These are phyloP conservation scores for Aricia artaxerxes DNA, from an alignment of 2,888 invertebrate species.

Conservation along the genomic window DNA sequence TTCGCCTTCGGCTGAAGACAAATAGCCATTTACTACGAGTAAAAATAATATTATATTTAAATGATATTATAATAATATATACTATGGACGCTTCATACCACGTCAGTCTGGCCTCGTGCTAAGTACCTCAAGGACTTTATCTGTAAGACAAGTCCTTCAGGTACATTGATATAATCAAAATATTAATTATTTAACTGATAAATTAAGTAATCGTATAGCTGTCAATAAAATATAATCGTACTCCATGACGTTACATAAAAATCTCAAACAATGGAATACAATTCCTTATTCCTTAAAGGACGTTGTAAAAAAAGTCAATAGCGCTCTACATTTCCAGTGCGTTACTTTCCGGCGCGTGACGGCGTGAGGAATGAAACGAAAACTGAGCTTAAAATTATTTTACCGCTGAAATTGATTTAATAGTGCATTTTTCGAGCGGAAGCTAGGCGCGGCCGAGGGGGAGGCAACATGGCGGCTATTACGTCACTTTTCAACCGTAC, in stretches of 20 bases:
- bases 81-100: too few species aligned
- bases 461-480: slow-evolving; percentile 72
- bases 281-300: neutral
- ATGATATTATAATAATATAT: too few species aligned
- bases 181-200: neutral
- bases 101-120: too few species aligned
- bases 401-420: slow-evolving; percentile 71
- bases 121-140: too few species aligned
- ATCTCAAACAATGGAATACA: neutral
- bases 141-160: too few species aligned
- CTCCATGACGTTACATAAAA: neutral
- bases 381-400: slow-evolving; percentile 53
- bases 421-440: slow-evolving; percentile 67
- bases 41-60: too few species aligned
- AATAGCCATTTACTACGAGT: too few species aligned
- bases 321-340: slow-evolving; percentile 3
- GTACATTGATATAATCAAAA: neutral
- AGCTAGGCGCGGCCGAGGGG: slow-evolving; percentile 61
- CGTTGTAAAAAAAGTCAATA: neutral
- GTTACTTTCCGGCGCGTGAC: neutral
- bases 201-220: neutral
- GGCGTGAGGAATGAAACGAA: slow-evolving; percentile 26
- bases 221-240: neutral
- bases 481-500: slow-evolving; percentile 76
- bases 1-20: too few species aligned